A percentile compares a stretch with the other conserved stretches of the same genome.
Evolutionary conservation across 2,113 vertebrate species (phyloP).

Genomic region (Anseranas semipalmata): DNA sequence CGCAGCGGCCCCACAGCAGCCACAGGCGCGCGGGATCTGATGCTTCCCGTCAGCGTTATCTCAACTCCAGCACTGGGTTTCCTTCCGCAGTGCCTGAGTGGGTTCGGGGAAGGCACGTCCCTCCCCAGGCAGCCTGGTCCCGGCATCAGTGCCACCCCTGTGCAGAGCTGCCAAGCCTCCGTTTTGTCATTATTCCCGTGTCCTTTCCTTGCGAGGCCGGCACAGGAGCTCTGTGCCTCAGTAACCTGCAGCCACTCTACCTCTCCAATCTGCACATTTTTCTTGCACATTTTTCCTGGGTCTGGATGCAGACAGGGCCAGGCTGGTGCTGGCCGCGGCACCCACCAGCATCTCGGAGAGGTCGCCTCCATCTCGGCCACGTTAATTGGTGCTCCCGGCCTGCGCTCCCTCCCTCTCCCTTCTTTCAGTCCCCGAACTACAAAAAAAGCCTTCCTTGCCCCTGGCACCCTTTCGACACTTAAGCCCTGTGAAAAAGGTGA

Average conservation of each 20-base stretch:
- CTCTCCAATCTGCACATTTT: background rate
- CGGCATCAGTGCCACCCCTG: fast-evolving
- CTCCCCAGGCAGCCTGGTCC: background rate
- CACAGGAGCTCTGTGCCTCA: background rate
- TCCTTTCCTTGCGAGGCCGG: background rate
- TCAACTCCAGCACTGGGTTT: background rate
- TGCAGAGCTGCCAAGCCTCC: fast-evolving
- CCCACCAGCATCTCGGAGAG: fast-evolving
- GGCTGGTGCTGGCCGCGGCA: background rate
- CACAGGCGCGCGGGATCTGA: background rate
- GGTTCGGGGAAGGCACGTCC: background rate
- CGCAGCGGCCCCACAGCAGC: background rate
- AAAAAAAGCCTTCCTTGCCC: background rate
- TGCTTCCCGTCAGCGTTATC: background rate
- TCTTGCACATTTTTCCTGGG: background rate
- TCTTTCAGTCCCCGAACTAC: background rate
- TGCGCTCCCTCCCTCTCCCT: background rate
- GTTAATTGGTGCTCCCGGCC: background rate
- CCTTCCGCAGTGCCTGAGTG: background rate
- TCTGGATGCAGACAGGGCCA: background rate
- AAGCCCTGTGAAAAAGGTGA: slow-evolving; percentile 15
- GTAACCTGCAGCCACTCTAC: background rate
- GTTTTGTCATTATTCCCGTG: fast-evolving
- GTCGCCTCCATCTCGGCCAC: fast-evolving
- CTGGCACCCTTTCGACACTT: fast-evolving